Evolutionary conservation across 2,797 vertebrate species (phyloP), one percentile per base, ranked within the genome.

Genomic region (Poecile montanus): DNA sequence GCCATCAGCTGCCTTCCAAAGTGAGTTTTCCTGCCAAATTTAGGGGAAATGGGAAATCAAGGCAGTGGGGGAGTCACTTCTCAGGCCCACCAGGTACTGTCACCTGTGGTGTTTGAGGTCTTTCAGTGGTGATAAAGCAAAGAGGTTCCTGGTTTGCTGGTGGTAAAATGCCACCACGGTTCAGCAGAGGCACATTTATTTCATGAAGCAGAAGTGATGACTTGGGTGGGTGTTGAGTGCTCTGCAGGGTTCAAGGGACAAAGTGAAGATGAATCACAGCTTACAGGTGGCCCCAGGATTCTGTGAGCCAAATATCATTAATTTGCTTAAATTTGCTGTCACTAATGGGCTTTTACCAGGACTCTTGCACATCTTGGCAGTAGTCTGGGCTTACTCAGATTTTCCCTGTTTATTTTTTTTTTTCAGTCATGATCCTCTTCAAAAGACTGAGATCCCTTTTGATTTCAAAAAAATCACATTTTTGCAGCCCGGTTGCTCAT

Each of bases 281-380:
- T 45, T 2, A 2, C 66, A 79, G 67, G 75, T 89, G 89, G 66
- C 45, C 26, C 23, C 27, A 20, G 10, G 11, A 11, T 34, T 20
- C 4, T 8, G 23, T 38, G 42, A 73, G n/a, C 34, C 22, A 23
- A 53, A 25, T 20, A 36, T 6, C 0, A 0, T 29, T 51, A 23
- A 75, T 90, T 88, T 93, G 66, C 54, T 53, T 88, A 36, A 30
- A 29, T 90, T 26, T 88, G 57, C 21, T 47, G 0, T 44, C n/a
- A 2, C n/a, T 70, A 16, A 23, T 23, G 36, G 67, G 29, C 36
- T 89, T 92, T 67, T 56, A 45, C 10, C n/a, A n/a, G 20, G 47
- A 23, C 11, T 71, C 27, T 40, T 65, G 50, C 9, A 7, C 47
- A 22, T 67, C 48, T 61, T 73, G 19, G 51, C 30, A 51, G n/a